Base-by-base conservation (phyloP, 2,113 vertebrate genomes). In the Calidris pugnax region DNA sequence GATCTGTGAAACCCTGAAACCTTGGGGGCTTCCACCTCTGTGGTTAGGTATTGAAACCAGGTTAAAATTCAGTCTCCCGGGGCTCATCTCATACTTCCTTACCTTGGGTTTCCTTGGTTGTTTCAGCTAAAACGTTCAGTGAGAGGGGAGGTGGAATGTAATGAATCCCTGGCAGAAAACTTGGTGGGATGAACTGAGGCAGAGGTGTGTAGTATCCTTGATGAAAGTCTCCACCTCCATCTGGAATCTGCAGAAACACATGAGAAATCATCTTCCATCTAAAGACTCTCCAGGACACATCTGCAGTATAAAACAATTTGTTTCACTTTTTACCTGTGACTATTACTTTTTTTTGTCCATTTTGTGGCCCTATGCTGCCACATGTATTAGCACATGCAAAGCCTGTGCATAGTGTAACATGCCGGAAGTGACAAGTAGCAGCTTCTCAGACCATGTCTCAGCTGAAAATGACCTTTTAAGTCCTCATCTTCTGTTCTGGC, bases 101-200 rank as follows among this genome's bases (percentile, higher is more conserved):
- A 98, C 98, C 96, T 14, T 87, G 41, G 33, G 86, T 80, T 71
- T 97, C 97, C 92, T 92, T 97, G 72, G 94, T 83, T 3, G 82
- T 64, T 51, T 98, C 98, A 72, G 96, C 51, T 77, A 96, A 60
- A 37, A 98, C 1, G 4, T 96, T 92, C 87, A 98, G 59, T 3
- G 98, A 95, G 4, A 97, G 93, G 0, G 97, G 95, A 2, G 96
- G 93, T 2, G 97, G 97, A 30, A 98, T 93, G 68, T 98, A 96
- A 57, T 94, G 98, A 85, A 98, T 91, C 19, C 95, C 97, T 35
- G 98, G 94, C 48, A 98, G 92, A 84, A 98, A 97, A 51, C 93
- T 73, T 8, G 93, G 96, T 2, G 98, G 96, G 59, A 98, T 97
- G 76, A 97, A 97, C 19, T 72, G 98, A 50, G 62, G 91, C 53